Conservation (phyloP, 2,888 invertebrate species). For the Capitulum mitella region DNA sequence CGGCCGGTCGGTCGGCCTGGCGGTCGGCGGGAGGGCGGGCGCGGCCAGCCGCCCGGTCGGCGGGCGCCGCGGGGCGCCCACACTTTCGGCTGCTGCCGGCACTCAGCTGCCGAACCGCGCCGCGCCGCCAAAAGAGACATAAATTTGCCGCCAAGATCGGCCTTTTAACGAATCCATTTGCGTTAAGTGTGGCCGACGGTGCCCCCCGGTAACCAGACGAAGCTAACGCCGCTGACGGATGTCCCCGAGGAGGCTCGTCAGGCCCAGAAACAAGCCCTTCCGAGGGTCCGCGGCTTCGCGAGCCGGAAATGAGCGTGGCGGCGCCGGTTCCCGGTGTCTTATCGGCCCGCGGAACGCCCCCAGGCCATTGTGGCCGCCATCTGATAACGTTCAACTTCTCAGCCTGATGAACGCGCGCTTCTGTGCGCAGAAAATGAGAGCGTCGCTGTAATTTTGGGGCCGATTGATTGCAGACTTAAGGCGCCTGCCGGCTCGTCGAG, state of each 20-base stretch:
- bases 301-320: not conserved
- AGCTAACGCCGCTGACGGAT: not conserved
- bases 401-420: not conserved
- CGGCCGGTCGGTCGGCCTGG: not conserved
- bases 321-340: not conserved
- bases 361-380: not conserved
- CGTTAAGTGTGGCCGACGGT: constrained; percentile 18
- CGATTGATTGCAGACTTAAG: not conserved
- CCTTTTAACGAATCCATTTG: constrained; percentile 25
- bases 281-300: not conserved
- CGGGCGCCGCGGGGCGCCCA: not conserved
- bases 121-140: constrained; percentile 18
- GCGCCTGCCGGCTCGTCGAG: not conserved
- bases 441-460: not conserved
- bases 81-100: not conserved
- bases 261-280: not conserved
- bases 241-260: not conserved
- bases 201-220: not conserved
- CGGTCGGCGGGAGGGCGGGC: not conserved
- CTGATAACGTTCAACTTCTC: not conserved
- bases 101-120: not conserved
- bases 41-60: not conserved
- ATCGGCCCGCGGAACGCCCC: not conserved
- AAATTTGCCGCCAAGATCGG: constrained; percentile 18
- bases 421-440: not conserved